Base-by-base conservation (phyloP, 2,888 invertebrate genomes). In the Pantelozetes paolii region DNA sequence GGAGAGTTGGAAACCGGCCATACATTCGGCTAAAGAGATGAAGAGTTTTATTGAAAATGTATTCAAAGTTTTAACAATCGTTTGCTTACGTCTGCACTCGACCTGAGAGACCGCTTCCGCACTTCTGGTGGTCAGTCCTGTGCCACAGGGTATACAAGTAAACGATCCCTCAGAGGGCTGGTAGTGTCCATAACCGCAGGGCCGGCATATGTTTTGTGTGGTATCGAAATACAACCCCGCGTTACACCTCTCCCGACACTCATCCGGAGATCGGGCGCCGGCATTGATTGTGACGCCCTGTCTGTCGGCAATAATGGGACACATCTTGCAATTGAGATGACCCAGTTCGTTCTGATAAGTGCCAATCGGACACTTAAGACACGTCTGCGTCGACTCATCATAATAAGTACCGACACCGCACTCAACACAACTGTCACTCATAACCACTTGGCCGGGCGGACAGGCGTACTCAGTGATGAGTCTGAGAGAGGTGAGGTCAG, bases 171-270 rank as follows among this genome's bases (percentile, higher is more conserved):
- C 94, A 48, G 88, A 87, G 0, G 94, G 88, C 81, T 95, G 97
- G 83, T 90, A 97, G 81, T 92, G 94, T 1, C 96, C 96, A 80
- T 94, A 91, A 0, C 96, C 95, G 81, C 97, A 97, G 78, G 91
- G 90, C 71, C 91, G 86, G 81, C 97, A 97, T 1, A 93, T 85
- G 57, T 93, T 94, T 0, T 90, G 89, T 59, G 89, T 89, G 50
- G 91, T 90, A 81, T 95, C 94, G 83, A 92, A 93, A 83, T 90
- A 96, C 84, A 95, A 94, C 76, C 96, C 96, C 76, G 93, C 90
- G 5, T 93, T 91, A 81, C 96, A 97, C 77, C 92, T 88, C 83
- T 94, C 94, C 85, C 94, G 94, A 81, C 94, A 94, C 81, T 93
- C 91, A 23, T 89, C 89, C 36, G 92, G 91, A 77, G 91, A 92